Evolutionary conservation across 2,888 invertebrate species (phyloP).

Genomic region (Leptopilina drosophilae): DNA sequence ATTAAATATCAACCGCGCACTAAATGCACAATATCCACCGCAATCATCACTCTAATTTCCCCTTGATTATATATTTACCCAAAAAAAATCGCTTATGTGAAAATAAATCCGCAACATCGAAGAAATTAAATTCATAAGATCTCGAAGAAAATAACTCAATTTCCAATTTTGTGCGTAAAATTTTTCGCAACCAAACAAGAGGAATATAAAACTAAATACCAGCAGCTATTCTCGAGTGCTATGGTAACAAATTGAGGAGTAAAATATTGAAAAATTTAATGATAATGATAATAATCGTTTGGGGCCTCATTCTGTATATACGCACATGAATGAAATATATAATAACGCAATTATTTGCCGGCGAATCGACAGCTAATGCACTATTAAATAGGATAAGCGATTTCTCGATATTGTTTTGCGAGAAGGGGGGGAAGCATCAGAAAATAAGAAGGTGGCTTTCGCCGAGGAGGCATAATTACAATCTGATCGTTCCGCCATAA

Average conservation of each 20-base stretch:
- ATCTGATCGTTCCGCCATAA: conserved; percentile 72
- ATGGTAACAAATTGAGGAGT: not conserved
- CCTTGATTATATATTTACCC: no score
- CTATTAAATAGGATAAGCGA: conserved; percentile 62
- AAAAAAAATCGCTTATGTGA: no score
- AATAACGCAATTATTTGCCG: conserved; percentile 67
- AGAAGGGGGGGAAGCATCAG: conserved; percentile 37
- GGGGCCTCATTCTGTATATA: not conserved
- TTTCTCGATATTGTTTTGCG: conserved; percentile 45
- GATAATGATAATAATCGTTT: conserved; percentile 32
- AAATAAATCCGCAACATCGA: not conserved
- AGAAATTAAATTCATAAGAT: no score
- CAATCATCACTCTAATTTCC: no score
- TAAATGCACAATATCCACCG: no score
- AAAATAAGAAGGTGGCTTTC: conserved; percentile 66
- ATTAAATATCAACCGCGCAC: no score
- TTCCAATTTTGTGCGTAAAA: conserved; percentile 1
- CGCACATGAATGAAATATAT: conserved; percentile 50
- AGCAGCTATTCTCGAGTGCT: not conserved
- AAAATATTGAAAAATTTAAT: conserved; percentile 42
- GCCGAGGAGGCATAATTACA: conserved; percentile 72
- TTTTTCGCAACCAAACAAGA: not conserved
- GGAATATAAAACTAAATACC: not conserved
- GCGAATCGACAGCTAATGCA: conserved; percentile 60
- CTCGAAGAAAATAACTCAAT: conserved; percentile 27